Conservation (phyloP, 2,888 invertebrate species). For the Helicoverpa assulta region DNA sequence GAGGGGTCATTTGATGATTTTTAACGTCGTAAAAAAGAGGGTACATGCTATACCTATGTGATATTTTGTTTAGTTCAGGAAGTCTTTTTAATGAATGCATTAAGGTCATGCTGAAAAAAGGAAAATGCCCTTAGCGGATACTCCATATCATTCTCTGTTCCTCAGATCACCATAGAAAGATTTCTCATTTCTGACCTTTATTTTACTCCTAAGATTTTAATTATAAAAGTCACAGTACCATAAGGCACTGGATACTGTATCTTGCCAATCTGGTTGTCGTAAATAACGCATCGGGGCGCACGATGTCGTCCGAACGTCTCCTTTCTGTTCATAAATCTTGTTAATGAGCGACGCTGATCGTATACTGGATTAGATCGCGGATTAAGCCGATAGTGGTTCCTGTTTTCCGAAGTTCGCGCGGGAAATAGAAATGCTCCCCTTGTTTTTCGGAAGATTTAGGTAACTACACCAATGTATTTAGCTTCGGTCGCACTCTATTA, state of each 20-base stretch:
- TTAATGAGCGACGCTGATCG: constrained; percentile 88
- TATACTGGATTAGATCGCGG: constrained; percentile 82
- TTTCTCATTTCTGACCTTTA: constrained; percentile 51
- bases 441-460: constrained; percentile 54
- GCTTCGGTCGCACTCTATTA: constrained; percentile 43
- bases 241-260: constrained; percentile 69
- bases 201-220: constrained; percentile 59
- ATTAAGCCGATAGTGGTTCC: constrained; percentile 64
- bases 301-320: constrained; percentile 83
- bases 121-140: neutral
- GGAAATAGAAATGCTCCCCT: constrained; percentile 57
- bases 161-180: constrained; percentile 42
- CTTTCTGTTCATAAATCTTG: constrained; percentile 87
- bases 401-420: constrained; percentile 60
- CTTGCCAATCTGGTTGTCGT: constrained; percentile 81
- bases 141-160: constrained; percentile 35
- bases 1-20: no score
- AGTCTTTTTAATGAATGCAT: neutral
- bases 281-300: constrained; percentile 83
- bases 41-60: no score
- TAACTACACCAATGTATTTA: constrained; percentile 52
- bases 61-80: no score
- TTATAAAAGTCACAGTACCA: constrained; percentile 64
- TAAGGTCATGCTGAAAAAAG: neutral
- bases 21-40: no score